Evolutionary conservation across 2,888 invertebrate species (phyloP).

Genomic region (Euzetes globulus): DNA sequence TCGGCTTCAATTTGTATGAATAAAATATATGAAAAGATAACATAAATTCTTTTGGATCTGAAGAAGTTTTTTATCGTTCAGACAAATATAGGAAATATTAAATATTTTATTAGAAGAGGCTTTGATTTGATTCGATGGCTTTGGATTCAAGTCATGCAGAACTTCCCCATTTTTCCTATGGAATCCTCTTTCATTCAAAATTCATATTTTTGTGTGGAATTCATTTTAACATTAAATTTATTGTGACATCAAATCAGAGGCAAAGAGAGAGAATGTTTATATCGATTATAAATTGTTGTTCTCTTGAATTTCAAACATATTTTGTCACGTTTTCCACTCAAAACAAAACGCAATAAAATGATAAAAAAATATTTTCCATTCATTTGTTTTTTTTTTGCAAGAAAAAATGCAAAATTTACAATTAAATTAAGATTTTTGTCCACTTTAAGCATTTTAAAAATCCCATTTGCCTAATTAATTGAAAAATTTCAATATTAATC

Average conservation of each 20-base stretch:
- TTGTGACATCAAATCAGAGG: not conserved
- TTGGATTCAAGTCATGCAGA: constrained; percentile 19
- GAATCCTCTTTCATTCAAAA: not conserved
- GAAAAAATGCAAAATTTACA: too few species aligned
- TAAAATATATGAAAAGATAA: not conserved
- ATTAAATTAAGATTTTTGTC: too few species aligned
- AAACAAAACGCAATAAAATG: not conserved
- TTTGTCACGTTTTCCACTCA: not conserved
- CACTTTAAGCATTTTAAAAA: too few species aligned
- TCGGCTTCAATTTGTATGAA: not conserved
- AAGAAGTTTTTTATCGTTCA: not conserved
- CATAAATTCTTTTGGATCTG: not conserved
- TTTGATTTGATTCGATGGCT: not conserved
- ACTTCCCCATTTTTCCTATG: not conserved
- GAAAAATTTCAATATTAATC: too few species aligned
- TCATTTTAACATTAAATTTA: constrained; percentile 12
- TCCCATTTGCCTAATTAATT: too few species aligned
- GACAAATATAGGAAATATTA: constrained; percentile 6
- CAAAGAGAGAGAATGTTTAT: not conserved
- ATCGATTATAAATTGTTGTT: constrained; percentile 11
- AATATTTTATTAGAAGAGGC: constrained; percentile 1
- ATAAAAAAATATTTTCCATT: too few species aligned
- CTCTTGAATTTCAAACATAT: not conserved
- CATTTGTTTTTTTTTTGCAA: too few species aligned
- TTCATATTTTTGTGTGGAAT: not conserved